Base-by-base conservation (phyloP, 2,888 invertebrate genomes). In the Polyommatus iphigenia region DNA sequence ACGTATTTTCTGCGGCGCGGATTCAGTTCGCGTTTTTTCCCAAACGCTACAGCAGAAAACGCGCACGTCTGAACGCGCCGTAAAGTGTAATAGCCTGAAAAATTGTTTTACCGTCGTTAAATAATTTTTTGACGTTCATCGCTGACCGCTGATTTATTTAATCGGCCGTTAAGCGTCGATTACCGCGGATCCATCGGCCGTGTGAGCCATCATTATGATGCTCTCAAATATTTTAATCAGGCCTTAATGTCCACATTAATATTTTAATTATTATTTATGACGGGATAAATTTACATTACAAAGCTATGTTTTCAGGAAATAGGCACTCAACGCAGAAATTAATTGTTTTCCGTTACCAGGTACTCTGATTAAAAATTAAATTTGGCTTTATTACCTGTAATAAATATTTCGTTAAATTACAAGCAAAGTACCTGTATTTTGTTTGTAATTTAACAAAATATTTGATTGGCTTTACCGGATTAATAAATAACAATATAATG, bases 251-350 rank as follows among this genome's bases (percentile, higher is more conserved):
- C 29, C 29, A 18, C 29, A 67, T 67, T 6, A 15, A 24, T 29
- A 67, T 32, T 67, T 67, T 67, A 15, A 67, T 67, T 18, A 67
- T 67, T 67, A 67, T 67, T 67, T 67, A 67, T 20, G 67, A 67
- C 67, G 29, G 29, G 29, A 67, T 59, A 8, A 59, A 67, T 67
- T 67, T 29, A 67, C 67, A 32, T 67, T 67, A 67, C 67, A 67
- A 67, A 67, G 32, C 29, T 67, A 67, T 32, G 6, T 67, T 67
- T 18, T 32, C 67, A 1, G 29, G 29, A 67, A 67, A 32, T 32
- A 32, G 29, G 67, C 29, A 15, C 15, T 67, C 1, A 24, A 62
- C 15, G 5, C 5, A 3, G 18, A 32, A 29, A 67, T 67, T 29
- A 7, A 67, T 67, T 67, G 29, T 67, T 67, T 67, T 54, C 1